Evolutionary conservation across 2,113 vertebrate species (phyloP).

Genomic region (Forbesichthys agassizii): DNA sequence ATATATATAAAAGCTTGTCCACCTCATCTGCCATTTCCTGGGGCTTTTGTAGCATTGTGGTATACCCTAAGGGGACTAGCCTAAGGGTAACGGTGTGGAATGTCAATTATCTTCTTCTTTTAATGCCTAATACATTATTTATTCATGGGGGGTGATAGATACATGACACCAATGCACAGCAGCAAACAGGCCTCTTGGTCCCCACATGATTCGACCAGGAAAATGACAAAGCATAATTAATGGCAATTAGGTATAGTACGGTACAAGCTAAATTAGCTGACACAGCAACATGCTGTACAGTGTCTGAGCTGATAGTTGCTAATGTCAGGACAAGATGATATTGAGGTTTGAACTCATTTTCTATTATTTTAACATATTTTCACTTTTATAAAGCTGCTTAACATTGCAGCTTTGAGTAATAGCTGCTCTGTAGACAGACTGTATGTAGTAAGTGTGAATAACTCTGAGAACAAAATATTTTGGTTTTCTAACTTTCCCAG

Average conservation of each 20-base stretch:
- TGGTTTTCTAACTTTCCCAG: conserved; percentile 32
- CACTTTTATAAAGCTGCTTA: conserved; percentile 1
- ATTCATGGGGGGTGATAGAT: conserved; percentile 36
- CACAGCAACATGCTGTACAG: neutral
- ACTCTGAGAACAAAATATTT: conserved; percentile 34
- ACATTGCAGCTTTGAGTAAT: conserved; percentile 35
- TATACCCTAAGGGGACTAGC: conserved; percentile 33
- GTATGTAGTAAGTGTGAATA: conserved; percentile 11
- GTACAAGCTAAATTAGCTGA: neutral
- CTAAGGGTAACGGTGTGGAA: conserved; percentile 25
- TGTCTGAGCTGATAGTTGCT: neutral
- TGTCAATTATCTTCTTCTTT: conserved; percentile 42
- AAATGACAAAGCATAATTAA: neutral
- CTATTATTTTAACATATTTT: too few species aligned
- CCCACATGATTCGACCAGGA: conserved; percentile 17
- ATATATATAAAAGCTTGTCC: neutral
- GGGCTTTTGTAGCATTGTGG: conserved; percentile 28
- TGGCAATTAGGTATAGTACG: neutral
- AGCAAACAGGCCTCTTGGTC: conserved; percentile 23
- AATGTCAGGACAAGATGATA: too few species aligned
- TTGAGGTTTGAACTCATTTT: too few species aligned
- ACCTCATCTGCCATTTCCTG: conserved; percentile 3
- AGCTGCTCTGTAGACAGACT: neutral
- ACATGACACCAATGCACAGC: conserved; percentile 32
- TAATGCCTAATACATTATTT: conserved; percentile 54